Percentiles rank a stretch among this genome's conserved stretches.
phyloP scores from a whole-genome alignment of 2,797 vertebrate genomes.

The Numenius phaeopus region DNA sequence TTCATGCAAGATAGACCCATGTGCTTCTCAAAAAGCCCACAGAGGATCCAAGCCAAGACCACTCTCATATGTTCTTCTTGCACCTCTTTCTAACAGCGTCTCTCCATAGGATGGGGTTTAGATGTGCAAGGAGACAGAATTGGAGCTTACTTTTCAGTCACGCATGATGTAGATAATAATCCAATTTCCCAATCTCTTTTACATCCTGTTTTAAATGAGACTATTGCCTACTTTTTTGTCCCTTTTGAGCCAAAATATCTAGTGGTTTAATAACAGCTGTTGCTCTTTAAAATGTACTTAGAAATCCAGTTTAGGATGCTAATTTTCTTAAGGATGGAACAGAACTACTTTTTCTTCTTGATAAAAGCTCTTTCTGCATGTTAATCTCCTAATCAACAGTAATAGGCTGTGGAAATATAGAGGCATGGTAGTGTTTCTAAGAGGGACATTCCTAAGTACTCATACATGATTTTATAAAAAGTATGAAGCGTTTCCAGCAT shows the following conservation, averaged over 20 bases:
- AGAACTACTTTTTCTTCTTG: background rate
- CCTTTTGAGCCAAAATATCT: background rate
- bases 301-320: constrained; percentile 3
- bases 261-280: background rate
- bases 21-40: background rate
- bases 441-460: background rate
- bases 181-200: background rate
- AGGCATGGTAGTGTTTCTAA: background rate
- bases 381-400: background rate
- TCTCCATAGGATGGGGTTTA: background rate
- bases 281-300: constrained; percentile 26
- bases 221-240: background rate
- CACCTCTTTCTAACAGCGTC: background rate
- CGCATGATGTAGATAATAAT: background rate
- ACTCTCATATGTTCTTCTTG: background rate
- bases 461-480: background rate
- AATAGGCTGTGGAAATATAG: background rate
- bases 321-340: background rate
- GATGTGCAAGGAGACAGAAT: background rate
- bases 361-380: background rate
- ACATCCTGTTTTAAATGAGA: background rate
- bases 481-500: background rate
- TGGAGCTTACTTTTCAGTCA: background rate
- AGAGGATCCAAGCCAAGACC: background rate
- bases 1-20: background rate